Evolutionary conservation across 2,888 invertebrate genomes (phyloP), one percentile per base, ranked within the genome.

Genomic region (Himalopsyche anomala): DNA sequence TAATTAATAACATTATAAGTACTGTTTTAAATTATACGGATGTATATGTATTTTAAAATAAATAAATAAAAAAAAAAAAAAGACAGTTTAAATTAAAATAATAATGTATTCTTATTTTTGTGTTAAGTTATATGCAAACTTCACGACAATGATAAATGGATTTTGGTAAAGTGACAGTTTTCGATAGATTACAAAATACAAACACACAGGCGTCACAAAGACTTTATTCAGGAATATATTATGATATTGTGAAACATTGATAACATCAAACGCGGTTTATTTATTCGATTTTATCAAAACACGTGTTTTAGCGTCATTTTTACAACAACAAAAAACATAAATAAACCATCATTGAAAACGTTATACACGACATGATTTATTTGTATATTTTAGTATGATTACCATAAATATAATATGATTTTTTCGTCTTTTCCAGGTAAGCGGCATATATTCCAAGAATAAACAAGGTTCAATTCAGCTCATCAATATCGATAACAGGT

Each of bases 111-210:
- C 12, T 36, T 38, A 74, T 74, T 1, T 74, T 38, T 4, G 36
- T 15, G 38, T 38, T 38, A 74, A 36, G 1, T 3, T 36, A 38
- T 74, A 36, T 38, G 38, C 36, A 12, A 12, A 74, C 36, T 74
- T 74, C 12, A 38, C 74, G 19, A 51, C 51, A 36, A 15, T 74
- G 74, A 74, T 74, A 74, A 74, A 74, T 74, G 38, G 38, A 74
- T 74, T 74, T 74, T 74, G 19, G 5, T 28, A 74, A 36, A 69
- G 36, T 69, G 69, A 36, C 74, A 74, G 74, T 74, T 36, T 74
- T 74, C 74, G 38, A 4, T 74, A 74, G 74, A 74, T 74, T 74
- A 74, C 74, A 74, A 74, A 74, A 74, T 74, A 74, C 36, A 38
- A 74, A 6, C 38, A 74, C 74, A 74, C 38, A 74, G 5, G 19